Evolutionary conservation across 2,797 vertebrate genomes (phyloP), one percentile per base, ranked within the genome.

Genomic region (Lacerta viridis): DNA sequence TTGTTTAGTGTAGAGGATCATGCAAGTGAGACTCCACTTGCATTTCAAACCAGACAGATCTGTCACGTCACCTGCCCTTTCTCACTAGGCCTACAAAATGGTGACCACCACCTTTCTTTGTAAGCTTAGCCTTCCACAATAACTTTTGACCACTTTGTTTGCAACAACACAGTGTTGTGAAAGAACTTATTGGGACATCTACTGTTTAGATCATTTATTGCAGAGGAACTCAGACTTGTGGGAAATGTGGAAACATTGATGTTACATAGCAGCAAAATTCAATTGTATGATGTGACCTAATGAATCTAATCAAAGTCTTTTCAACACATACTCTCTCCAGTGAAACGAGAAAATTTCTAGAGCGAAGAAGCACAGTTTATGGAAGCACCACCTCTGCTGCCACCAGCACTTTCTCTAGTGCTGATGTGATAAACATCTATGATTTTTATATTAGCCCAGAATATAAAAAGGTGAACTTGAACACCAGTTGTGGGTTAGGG

Each of bases 171-270:
- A 4, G 33, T 89, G 50, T 81, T 93, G 84, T 80, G 89, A 91
- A 90, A 91, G 80, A 90, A 87, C 59, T 55, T 87, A 66, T 88
- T 90, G 85, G 82, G 87, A 91, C 43, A 91, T 91, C 84, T 92
- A 89, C 88, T 90, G 85, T 83, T 71, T 76, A 87, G 71, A 92
- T 89, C 91, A 93, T 93, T 95, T 93, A 93, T 83, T 94, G 80
- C 91, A 85, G 66, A 68, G 3, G 29, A 90, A 84, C 55, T 94
- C 80, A 39, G 39, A 80, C 91, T 84, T 0, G 7, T 84, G 78
- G 86, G 93, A 92, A 94, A 92, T 71, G 91, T 91, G 66, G 46
- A 82, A 93, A 95, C 92, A 0, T 88, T 80, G 84, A 91, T 89
- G 74, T 83, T 87, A 61, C 87, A 90, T 81, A 7, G n/a, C 90